Evolutionary conservation across 2,888 invertebrate species (phyloP).

Genomic region (Sinodicranocentrus sp.): DNA sequence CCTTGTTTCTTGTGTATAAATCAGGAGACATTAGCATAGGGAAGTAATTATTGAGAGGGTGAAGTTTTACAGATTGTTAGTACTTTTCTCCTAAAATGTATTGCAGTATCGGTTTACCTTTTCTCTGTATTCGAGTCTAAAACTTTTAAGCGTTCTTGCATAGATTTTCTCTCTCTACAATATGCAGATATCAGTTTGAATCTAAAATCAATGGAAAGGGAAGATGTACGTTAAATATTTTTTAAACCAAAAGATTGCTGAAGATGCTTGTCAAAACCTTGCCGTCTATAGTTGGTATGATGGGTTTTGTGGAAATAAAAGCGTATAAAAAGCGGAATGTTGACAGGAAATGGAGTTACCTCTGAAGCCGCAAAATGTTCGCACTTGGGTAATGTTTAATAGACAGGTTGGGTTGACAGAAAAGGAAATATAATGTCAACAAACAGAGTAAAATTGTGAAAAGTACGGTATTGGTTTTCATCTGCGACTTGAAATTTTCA

Average conservation of each 20-base stretch:
- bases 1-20: not conserved
- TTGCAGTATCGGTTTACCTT: not conserved
- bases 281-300: no score
- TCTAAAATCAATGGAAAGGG: no score
- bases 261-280: no score
- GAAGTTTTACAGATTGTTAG: slow-evolving; percentile 2
- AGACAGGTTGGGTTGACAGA: slow-evolving; percentile 34
- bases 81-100: not conserved
- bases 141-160: no score
- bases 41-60: slow-evolving; percentile 21
- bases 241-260: no score
- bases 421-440: slow-evolving; percentile 44
- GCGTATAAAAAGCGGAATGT: slow-evolving; percentile 9
- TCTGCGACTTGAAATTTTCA: not conserved
- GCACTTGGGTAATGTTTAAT: slow-evolving; percentile 47
- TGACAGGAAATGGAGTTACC: slow-evolving; percentile 37
- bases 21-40: slow-evolving; percentile 24
- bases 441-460: slow-evolving; percentile 28
- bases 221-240: no score
- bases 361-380: slow-evolving; percentile 37
- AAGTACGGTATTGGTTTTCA: slow-evolving; percentile 8
- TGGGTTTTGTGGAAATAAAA: no score
- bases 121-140: no score
- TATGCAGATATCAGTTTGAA: no score
- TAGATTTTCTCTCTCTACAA: no score